Percentiles rank a stretch among this genome's conserved stretches.
Evolutionary conservation across 2,888 invertebrate genomes (phyloP).

Genomic region (Drepanosiphum platanoidis): DNA sequence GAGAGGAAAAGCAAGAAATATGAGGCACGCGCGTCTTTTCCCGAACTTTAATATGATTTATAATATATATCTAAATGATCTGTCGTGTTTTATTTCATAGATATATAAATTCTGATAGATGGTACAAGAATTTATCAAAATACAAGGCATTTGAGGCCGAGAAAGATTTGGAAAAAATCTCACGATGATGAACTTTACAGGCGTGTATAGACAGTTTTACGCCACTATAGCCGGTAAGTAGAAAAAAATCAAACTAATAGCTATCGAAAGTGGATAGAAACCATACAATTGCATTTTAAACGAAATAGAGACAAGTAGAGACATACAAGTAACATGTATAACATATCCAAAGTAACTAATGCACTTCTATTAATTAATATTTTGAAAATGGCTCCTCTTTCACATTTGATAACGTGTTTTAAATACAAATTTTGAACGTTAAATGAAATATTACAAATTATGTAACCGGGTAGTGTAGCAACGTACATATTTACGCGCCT

Average conservation of each 20-base stretch:
- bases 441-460: background rate
- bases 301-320: background rate
- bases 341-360: background rate
- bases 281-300: background rate
- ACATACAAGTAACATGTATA: too few relatives aligned
- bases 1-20: too few relatives aligned
- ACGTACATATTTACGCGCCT: too few relatives aligned
- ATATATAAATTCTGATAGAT: background rate
- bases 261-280: too few relatives aligned
- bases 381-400: background rate
- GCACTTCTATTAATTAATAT: background rate
- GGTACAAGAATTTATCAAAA: too few relatives aligned
- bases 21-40: too few relatives aligned
- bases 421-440: background rate
- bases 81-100: background rate
- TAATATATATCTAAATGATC: background rate
- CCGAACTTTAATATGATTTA: background rate
- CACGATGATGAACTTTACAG: background rate
- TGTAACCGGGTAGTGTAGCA: background rate
- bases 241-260: too few relatives aligned
- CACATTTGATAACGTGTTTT: background rate
- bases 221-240: conserved; percentile 37
- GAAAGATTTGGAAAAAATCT: background rate
- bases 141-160: background rate
- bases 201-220: conserved; percentile 19